Evolutionary conservation across 1,140 invertebrate genomes (phyloP).

Genomic region (Andricus grossulariae): DNA sequence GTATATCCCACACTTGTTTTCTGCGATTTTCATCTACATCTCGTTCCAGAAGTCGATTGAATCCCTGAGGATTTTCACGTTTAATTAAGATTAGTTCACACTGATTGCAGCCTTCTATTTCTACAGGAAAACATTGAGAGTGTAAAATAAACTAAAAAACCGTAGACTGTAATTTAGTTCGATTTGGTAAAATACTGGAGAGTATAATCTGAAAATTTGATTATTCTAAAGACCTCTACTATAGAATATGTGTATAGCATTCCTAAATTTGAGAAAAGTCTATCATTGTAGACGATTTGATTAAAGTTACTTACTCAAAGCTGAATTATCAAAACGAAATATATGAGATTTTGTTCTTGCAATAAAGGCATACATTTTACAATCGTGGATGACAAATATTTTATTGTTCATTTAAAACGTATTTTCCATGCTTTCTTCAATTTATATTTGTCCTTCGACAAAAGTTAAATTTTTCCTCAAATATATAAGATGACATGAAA

Average conservation of each 20-base stretch:
- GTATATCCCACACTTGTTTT: not conserved
- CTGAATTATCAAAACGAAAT: constrained; percentile 3
- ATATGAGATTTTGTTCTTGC: not conserved
- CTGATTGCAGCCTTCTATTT: no score
- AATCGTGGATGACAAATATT: not conserved
- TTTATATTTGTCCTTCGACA: not conserved
- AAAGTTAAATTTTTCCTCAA: not conserved
- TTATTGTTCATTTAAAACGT: not conserved
- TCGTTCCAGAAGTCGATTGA: not conserved
- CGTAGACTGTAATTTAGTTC: not conserved
- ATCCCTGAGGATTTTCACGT: not conserved
- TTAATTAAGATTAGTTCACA: constrained; percentile 10
- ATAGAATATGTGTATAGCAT: not conserved
- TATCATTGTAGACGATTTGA: not conserved
- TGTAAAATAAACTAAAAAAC: no score
- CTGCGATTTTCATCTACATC: not conserved
- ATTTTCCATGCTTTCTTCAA: not conserved
- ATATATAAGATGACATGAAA: not conserved
- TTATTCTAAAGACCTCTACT: not conserved
- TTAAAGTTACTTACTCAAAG: constrained; percentile 11
- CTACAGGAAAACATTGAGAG: no score
- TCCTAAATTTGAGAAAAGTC: not conserved
- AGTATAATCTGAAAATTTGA: constrained; percentile 10
- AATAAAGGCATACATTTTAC: not conserved
- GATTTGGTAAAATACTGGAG: not conserved